These are phyloP conservation scores for Tetragonula carbonaria DNA, from an alignment of 2,888 invertebrate genomes.

Conservation along the genomic window DNA sequence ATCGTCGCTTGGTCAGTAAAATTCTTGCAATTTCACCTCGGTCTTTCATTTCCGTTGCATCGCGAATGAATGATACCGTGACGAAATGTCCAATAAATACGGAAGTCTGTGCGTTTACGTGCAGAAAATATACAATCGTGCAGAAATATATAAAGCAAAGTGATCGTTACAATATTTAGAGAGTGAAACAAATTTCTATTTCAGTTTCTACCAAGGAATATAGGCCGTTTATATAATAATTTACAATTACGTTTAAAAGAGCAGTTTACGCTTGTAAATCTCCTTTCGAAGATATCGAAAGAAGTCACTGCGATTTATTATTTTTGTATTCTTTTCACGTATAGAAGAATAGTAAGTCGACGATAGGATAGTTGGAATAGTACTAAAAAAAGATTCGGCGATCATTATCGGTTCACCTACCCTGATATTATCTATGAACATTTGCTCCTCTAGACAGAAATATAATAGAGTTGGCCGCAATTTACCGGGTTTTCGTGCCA, in stretches of 20 bases:
- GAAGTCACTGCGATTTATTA: neutral
- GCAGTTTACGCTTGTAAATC: conserved; percentile 11
- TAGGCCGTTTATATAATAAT: neutral
- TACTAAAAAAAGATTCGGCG: neutral
- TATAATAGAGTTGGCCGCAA: conserved; percentile 60
- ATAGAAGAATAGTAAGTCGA: neutral
- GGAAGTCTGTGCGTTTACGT: neutral
- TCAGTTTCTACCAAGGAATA: neutral
- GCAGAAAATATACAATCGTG: neutral
- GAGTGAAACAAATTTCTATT: conserved; percentile 4
- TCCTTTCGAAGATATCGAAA: neutral
- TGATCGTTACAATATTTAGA: neutral
- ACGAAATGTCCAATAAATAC: neutral
- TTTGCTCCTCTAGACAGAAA: conserved; percentile 47
- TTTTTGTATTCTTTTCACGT: neutral
- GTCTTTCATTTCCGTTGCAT: conserved; percentile 25
- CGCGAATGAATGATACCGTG: neutral
- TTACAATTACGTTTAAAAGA: neutral
- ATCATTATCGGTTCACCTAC: conserved; percentile 44
- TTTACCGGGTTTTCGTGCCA: conserved; percentile 58
- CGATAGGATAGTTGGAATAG: neutral
- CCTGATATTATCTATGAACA: conserved; percentile 22
- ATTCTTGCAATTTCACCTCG: conserved; percentile 13
- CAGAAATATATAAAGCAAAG: neutral
- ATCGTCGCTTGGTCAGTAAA: conserved; percentile 11